Base-by-base conservation (phyloP, 2,888 invertebrate genomes). In the Rapana venosa region DNA sequence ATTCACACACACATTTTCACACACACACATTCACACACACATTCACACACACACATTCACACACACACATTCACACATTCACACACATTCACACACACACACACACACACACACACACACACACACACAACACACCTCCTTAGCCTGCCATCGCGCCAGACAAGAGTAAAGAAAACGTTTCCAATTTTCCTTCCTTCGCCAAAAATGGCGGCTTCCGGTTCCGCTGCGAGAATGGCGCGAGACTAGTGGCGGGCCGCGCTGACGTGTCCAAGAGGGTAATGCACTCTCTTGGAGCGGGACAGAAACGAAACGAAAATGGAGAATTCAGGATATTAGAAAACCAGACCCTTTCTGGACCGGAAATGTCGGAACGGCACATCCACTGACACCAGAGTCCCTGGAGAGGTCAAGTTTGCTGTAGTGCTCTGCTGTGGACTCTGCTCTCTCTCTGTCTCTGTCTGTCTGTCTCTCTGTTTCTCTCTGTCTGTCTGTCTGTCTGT, bases 281-380 rank as follows among this genome's bases (percentile, higher is more conserved):
- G 56, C 66, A 88, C 83, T 88, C 88, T 83, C 61, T 47, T 26
- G 83, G 88, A 88, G 35, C 88, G 88, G 88, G 88, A 81, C 79
- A 83, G 61, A 79, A 66, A 81, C 88, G 88, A 88, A 88, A 88
- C 81, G 79, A 81, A 83, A 66, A 88, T 56, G 88, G 88, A 83
- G 83, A 88, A 81, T 81, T 66, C 88, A 88, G 88, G 88, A 88
- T 88, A 88, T 88, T 83, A 88, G 88, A 88, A 88, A 88, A 88
- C 58, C 83, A 83, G 83, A 83, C 83, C 88, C 88, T 88, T 88
- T 88, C 88, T 88, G 88, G 88, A 83, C 26, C 88, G 88, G 88
- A 88, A 88, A 88, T 88, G 88, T 88, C 83, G 88, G 83, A 83
- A 20, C 61, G 88, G 79, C 58, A 58, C 61, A 83, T 83, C 83